Conservation (phyloP, 2,113 vertebrate species). For the Oncorhynchus tshawytscha region DNA sequence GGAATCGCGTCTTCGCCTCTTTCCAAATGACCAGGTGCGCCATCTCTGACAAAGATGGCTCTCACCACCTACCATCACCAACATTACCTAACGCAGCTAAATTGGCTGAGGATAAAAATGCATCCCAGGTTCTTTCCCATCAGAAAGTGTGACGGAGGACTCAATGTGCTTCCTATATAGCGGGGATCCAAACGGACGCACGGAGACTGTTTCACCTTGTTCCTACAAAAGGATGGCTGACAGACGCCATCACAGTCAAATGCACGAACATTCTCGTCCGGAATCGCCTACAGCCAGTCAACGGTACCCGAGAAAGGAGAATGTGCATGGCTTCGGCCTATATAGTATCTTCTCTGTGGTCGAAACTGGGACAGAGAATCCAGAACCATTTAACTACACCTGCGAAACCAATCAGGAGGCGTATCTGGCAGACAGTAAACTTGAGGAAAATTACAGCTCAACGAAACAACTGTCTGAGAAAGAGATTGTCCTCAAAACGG, state of each 20-base stretch:
- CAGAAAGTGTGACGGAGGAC: constrained; percentile 77
- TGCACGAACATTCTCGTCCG: constrained; percentile 43
- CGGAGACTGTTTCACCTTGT: constrained; percentile 70
- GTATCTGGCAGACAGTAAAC: constrained; percentile 63
- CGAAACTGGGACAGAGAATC: not conserved
- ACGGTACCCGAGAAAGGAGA: constrained; percentile 57
- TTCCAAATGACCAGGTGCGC: constrained; percentile 73
- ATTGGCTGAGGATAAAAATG: constrained; percentile 73
- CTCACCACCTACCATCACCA: constrained; percentile 71
- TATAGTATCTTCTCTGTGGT: not conserved
- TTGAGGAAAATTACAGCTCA: constrained; percentile 67
- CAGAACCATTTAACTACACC: constrained; percentile 48
- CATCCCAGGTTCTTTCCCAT: constrained; percentile 66
- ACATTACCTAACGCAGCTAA: constrained; percentile 76
- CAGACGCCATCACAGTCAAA: constrained; percentile 62
- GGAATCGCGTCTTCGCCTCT: constrained; percentile 75
- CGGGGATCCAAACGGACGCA: constrained; percentile 70
- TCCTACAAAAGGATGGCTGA: constrained; percentile 75
- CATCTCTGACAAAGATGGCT: constrained; percentile 72
- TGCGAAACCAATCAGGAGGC: constrained; percentile 63
- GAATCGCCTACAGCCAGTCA: not conserved
- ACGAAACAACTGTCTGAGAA: constrained; percentile 75
- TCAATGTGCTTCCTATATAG: constrained; percentile 79
- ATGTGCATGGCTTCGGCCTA: constrained; percentile 57
- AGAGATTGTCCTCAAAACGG: constrained; percentile 65